Percentiles rank a stretch among this genome's conserved stretches.
Conservation (phyloP, 1,140 invertebrate genomes). For the Harlomillsia oculata region DNA sequence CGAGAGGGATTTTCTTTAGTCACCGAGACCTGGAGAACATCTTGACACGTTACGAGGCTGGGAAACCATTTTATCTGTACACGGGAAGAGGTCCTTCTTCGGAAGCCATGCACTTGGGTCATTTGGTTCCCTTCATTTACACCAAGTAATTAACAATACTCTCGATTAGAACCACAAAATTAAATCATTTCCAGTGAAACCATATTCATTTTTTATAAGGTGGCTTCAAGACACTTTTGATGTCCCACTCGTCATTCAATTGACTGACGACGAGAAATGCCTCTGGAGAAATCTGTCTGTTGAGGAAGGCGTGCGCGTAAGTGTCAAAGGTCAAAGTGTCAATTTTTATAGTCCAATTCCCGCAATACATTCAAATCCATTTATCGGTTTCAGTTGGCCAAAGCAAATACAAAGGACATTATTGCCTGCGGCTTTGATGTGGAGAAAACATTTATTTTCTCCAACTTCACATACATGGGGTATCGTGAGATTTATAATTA, state of each 20-base stretch:
- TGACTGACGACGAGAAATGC: slow-evolving; percentile 98
- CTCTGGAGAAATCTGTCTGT: slow-evolving; percentile 92
- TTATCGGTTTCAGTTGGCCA: slow-evolving; percentile 49
- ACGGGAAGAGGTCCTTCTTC: slow-evolving; percentile 97
- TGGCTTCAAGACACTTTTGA: slow-evolving; percentile 97
- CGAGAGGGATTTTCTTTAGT: slow-evolving; percentile 92
- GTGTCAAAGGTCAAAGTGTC: neutral
- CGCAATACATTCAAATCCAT: neutral
- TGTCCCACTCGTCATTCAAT: slow-evolving; percentile 89
- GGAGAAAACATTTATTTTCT: slow-evolving; percentile 96
- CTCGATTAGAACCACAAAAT: neutral
- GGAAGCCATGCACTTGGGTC: slow-evolving; percentile 90
- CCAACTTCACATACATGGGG: slow-evolving; percentile 90
- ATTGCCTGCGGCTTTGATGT: slow-evolving; percentile 92
- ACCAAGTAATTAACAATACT: slow-evolving; percentile 59
- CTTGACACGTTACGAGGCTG: slow-evolving; percentile 70
- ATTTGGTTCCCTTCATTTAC: slow-evolving; percentile 94
- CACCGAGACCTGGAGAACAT: slow-evolving; percentile 82
- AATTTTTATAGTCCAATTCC: neutral
- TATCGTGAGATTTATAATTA: too few relatives aligned
- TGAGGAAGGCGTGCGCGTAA: slow-evolving; percentile 66
- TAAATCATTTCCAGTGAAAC: neutral
- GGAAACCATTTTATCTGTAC: slow-evolving; percentile 93
- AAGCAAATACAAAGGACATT: slow-evolving; percentile 95
- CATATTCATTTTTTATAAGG: slow-evolving; percentile 45